Percentiles rank a stretch among this genome's conserved stretches.
phyloP scores from a whole-genome alignment of 2,797 vertebrate genomes.

The Parauchenoglanis ngamensis region DNA sequence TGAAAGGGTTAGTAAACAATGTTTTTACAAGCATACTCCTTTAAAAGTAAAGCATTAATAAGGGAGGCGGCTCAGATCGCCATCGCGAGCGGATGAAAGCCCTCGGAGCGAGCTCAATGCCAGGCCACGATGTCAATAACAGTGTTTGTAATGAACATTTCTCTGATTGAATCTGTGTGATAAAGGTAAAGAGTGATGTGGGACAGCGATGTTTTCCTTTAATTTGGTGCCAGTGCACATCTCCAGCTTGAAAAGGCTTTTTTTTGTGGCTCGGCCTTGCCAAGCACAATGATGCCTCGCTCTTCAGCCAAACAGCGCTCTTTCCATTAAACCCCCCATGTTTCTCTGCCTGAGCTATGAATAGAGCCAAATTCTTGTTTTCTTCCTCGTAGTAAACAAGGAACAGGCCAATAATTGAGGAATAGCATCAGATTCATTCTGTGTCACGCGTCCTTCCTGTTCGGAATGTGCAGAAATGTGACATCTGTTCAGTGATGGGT shows the following conservation, averaged over 20 bases:
- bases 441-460: not conserved
- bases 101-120: not conserved
- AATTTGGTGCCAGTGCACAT: constrained; percentile 29
- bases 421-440: constrained; percentile 20
- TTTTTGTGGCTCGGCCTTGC: constrained; percentile 41
- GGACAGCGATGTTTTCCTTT: not conserved
- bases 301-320: constrained; percentile 22
- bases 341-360: constrained; percentile 39
- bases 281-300: constrained; percentile 33
- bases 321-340: constrained; percentile 32
- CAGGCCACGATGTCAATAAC: not conserved
- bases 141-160: constrained; percentile 24
- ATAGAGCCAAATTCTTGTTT: constrained; percentile 35
- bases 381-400: not conserved
- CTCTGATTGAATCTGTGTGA: constrained; percentile 2
- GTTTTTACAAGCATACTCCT: not conserved
- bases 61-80: not conserved
- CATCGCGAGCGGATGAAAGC: not conserved
- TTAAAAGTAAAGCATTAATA: not conserved
- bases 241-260: constrained; percentile 40
- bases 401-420: not conserved
- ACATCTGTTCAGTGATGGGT: not conserved
- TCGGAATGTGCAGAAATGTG: not conserved
- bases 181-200: not conserved
- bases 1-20: not conserved